Conservation (phyloP, 1,140 invertebrate genomes). For the Babylonia areolata region DNA sequence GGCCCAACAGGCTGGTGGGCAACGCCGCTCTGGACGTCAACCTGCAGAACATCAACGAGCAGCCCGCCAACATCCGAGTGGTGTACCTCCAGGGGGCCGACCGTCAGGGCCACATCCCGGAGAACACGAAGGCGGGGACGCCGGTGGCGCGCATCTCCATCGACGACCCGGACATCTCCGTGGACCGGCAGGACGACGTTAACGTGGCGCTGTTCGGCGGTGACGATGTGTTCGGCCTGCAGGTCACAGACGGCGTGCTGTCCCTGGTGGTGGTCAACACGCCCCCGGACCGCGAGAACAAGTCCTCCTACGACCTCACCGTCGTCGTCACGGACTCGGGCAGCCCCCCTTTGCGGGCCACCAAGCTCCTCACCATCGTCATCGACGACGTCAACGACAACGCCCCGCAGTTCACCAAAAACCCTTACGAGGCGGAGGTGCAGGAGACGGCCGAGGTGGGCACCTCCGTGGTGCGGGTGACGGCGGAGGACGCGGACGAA, state of each 20-base stretch:
- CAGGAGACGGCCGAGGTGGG: constrained; percentile 77
- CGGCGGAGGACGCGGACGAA: constrained; percentile 90
- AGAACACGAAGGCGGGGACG: constrained; percentile 92
- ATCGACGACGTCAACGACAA: constrained; percentile 80
- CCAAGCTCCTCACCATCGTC: constrained; percentile 55
- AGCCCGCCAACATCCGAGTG: constrained; percentile 93
- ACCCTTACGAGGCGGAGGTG: constrained; percentile 91
- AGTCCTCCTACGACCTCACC: constrained; percentile 60
- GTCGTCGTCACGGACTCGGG: constrained; percentile 64
- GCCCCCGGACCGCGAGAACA: constrained; percentile 75
- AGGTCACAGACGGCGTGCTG: constrained; percentile 91
- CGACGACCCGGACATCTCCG: constrained; percentile 92
- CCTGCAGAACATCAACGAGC: constrained; percentile 96
- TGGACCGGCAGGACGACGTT: constrained; percentile 92
- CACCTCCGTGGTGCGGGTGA: constrained; percentile 91
- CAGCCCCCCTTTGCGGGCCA: constrained; percentile 77
- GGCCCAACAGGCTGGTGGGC: constrained; percentile 92
- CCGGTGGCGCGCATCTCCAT: constrained; percentile 92
- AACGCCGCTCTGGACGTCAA: constrained; percentile 94
- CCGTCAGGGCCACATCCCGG: constrained; percentile 85
- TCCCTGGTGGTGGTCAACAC: constrained; percentile 92
- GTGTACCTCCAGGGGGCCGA: constrained; percentile 85
- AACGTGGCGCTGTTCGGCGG: constrained; percentile 92
- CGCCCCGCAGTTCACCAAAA: constrained; percentile 60
- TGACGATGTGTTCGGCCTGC: constrained; percentile 92